These are phyloP conservation scores for Spicauda simplicius DNA, from an alignment of 2,888 invertebrate species.

Conservation along the genomic window DNA sequence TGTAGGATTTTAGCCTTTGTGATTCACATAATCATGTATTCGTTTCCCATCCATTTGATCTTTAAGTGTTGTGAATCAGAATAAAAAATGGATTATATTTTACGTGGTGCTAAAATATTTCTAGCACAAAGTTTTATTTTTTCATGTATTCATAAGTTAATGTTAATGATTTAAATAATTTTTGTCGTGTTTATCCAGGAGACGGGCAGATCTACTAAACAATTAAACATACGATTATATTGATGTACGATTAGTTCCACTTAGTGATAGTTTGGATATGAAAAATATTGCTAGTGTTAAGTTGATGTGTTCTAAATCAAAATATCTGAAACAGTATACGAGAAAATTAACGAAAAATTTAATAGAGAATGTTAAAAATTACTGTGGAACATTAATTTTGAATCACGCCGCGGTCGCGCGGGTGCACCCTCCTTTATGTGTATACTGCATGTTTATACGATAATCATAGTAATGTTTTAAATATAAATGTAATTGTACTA, in stretches of 20 bases:
- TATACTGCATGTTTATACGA: slow-evolving; percentile 46
- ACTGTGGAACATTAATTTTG: slow-evolving; percentile 59
- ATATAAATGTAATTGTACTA: slow-evolving; percentile 34
- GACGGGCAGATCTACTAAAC: slow-evolving; percentile 42
- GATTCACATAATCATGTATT: slow-evolving; percentile 41
- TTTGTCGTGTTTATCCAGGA: slow-evolving; percentile 51
- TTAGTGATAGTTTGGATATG: slow-evolving; percentile 63
- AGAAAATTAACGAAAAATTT: slow-evolving; percentile 63
- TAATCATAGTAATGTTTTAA: slow-evolving; percentile 35
- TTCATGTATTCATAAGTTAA: slow-evolving; percentile 56
- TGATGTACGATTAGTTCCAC: slow-evolving; percentile 61
- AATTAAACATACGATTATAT: slow-evolving; percentile 43
- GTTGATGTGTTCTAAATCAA: slow-evolving; percentile 81
- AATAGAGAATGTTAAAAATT: slow-evolving; percentile 64
- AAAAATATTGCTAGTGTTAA: slow-evolving; percentile 60
- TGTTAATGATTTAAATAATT: slow-evolving; percentile 46
- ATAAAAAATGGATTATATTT: slow-evolving; percentile 58
- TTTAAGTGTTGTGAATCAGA: slow-evolving; percentile 71
- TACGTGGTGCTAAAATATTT: slow-evolving; percentile 70
- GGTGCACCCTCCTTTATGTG: slow-evolving; percentile 36
- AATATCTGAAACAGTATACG: slow-evolving; percentile 85
- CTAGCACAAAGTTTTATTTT: slow-evolving; percentile 68
- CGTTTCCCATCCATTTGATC: slow-evolving; percentile 39
- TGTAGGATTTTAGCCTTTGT: slow-evolving; percentile 31
- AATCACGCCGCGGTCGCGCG: slow-evolving; percentile 59